These are phyloP conservation scores for Aviceda subcristata DNA, from an alignment of 2,113 vertebrate genomes.

Conservation along the genomic window DNA sequence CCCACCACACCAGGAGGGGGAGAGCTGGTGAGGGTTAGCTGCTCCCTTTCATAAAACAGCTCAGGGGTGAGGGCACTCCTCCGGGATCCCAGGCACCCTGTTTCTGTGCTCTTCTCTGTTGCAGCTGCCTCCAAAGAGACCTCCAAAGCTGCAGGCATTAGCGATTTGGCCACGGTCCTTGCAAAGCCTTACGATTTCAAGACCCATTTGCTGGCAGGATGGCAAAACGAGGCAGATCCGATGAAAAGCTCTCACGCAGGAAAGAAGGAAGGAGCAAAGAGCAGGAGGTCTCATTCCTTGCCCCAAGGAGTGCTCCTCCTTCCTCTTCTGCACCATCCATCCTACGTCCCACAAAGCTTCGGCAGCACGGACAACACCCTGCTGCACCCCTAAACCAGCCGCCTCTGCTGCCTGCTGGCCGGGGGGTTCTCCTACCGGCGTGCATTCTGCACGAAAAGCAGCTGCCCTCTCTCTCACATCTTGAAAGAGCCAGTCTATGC, in stretches of 20 bases:
- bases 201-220: background rate
- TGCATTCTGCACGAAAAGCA: background rate
- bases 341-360: background rate
- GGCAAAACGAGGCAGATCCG: background rate
- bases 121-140: background rate
- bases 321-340: background rate
- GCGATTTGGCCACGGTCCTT: background rate
- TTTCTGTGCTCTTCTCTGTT: background rate
- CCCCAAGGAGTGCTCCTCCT: background rate
- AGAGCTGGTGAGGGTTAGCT: background rate
- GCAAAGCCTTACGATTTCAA: background rate
- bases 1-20: background rate
- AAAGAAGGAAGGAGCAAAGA: background rate
- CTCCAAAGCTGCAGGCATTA: background rate
- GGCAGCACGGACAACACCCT: background rate
- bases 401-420: background rate
- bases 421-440: background rate
- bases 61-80: background rate
- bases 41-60: background rate
- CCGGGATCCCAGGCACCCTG: background rate
- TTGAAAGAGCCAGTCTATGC: background rate
- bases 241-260: background rate
- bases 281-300: background rate
- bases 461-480: background rate
- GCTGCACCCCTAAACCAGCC: background rate